Percentiles rank a stretch among this genome's conserved stretches.
These are phyloP conservation scores for Brachyhypopomus occidentalis DNA, from an alignment of 2,113 vertebrate genomes.

Conservation along the genomic window DNA sequence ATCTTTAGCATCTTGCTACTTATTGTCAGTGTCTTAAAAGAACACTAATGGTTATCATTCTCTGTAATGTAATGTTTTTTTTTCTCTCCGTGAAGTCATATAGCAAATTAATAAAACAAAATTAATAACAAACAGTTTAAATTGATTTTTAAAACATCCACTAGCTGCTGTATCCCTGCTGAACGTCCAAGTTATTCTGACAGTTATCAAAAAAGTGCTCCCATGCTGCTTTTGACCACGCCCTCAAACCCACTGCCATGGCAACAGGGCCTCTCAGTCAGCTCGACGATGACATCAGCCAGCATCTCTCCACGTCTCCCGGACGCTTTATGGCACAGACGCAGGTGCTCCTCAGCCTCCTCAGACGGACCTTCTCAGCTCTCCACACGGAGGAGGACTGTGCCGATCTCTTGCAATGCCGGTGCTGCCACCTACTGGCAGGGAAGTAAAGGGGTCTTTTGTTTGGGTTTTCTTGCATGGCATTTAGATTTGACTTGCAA, in stretches of 20 bases:
- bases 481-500: not conserved
- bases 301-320: not conserved
- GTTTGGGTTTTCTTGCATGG: not conserved
- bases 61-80: too few relatives aligned
- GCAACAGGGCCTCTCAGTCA: not conserved
- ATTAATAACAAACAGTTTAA: too few relatives aligned
- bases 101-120: too few relatives aligned
- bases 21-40: too few relatives aligned
- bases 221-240: slow-evolving; percentile 37
- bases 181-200: not conserved
- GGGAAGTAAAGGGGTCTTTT: too few relatives aligned
- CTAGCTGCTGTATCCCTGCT: too few relatives aligned
- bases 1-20: too few relatives aligned
- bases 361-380: not conserved
- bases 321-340: too few relatives aligned
- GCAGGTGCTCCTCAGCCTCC: too few relatives aligned
- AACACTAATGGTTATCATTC: too few relatives aligned
- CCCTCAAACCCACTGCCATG: slow-evolving; percentile 48
- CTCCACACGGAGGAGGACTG: not conserved
- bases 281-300: not conserved
- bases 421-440: slow-evolving; percentile 72
- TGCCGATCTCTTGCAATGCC: slow-evolving; percentile 51
- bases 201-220: slow-evolving; percentile 36
- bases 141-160: too few relatives aligned
- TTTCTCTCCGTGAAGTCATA: too few relatives aligned